Conservation (phyloP, 2,797 vertebrate species). For the Nothura maculosa region DNA sequence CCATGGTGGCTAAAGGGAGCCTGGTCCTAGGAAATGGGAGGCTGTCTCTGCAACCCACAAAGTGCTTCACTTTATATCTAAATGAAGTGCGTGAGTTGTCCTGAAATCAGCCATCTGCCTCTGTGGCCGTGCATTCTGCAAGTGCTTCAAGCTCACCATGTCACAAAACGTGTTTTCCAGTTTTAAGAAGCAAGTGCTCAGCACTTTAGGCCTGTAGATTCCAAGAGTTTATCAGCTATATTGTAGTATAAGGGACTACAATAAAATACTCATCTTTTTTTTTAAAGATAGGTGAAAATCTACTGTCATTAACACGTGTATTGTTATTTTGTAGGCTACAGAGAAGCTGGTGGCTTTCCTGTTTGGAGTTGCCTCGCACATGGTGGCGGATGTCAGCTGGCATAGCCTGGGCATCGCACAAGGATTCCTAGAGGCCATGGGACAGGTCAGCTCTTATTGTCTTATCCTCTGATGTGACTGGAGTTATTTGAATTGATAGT, state of each 20-base stretch:
- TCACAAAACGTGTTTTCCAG: neutral
- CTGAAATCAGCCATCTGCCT: neutral
- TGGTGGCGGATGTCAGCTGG: conserved; percentile 85
- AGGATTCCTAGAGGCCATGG: conserved; percentile 84
- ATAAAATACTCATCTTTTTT: neutral
- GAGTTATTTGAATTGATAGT: neutral
- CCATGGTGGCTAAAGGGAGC: neutral
- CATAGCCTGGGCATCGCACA: conserved; percentile 83
- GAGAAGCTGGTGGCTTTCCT: conserved; percentile 86
- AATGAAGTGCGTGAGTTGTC: neutral
- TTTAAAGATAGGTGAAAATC: neutral
- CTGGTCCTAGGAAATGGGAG: neutral
- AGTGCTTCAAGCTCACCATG: neutral
- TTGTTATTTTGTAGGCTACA: conserved; percentile 75
- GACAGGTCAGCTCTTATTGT: conserved; percentile 73
- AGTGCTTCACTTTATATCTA: neutral
- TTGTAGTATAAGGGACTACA: neutral
- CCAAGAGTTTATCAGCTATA: neutral
- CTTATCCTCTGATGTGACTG: neutral
- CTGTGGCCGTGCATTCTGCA: neutral
- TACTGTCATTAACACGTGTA: neutral
- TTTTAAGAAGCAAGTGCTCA: neutral
- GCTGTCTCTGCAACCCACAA: neutral
- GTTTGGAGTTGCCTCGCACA: conserved; percentile 83
- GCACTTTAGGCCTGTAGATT: neutral